Conservation (phyloP, 2,113 vertebrate genomes). For the Eudyptes chrysolophus region DNA sequence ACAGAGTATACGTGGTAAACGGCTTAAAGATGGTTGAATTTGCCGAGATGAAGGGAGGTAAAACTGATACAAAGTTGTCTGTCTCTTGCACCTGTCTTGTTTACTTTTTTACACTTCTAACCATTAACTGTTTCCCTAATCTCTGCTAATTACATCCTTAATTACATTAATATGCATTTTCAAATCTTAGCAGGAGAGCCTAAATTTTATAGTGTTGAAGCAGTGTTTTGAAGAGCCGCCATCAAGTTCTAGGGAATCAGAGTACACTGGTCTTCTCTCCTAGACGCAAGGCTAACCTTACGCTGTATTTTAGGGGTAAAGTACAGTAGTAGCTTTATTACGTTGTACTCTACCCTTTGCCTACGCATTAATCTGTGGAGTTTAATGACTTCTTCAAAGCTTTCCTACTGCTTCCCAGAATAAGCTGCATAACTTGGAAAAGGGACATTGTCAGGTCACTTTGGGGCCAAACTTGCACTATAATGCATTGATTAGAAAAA, state of each 20-base stretch:
- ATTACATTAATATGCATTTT: constrained; percentile 48
- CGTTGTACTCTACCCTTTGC: constrained; percentile 8
- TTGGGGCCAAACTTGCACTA: neutral
- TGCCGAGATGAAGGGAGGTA: constrained; percentile 52
- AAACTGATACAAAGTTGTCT: constrained; percentile 26
- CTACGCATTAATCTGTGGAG: neutral
- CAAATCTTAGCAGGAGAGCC: constrained; percentile 45
- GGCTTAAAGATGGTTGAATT: neutral
- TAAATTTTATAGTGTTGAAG: constrained; percentile 6
- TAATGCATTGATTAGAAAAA: neutral
- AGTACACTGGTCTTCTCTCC: neutral
- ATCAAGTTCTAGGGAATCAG: neutral
- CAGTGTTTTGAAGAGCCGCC: constrained; percentile 11
- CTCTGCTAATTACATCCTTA: constrained; percentile 65
- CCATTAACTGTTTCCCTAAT: constrained; percentile 54
- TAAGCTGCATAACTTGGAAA: neutral
- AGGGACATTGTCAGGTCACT: constrained; percentile 52
- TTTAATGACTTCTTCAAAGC: constrained; percentile 20
- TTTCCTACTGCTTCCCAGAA: constrained; percentile 55
- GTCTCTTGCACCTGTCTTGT: constrained; percentile 61
- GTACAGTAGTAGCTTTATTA: neutral
- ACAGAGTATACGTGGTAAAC: neutral
- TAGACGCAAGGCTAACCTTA: neutral
- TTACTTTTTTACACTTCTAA: constrained; percentile 67
- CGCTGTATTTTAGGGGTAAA: neutral